Evolutionary conservation across 2,113 vertebrate genomes (phyloP).

Genomic region (Podarcis raffonei): DNA sequence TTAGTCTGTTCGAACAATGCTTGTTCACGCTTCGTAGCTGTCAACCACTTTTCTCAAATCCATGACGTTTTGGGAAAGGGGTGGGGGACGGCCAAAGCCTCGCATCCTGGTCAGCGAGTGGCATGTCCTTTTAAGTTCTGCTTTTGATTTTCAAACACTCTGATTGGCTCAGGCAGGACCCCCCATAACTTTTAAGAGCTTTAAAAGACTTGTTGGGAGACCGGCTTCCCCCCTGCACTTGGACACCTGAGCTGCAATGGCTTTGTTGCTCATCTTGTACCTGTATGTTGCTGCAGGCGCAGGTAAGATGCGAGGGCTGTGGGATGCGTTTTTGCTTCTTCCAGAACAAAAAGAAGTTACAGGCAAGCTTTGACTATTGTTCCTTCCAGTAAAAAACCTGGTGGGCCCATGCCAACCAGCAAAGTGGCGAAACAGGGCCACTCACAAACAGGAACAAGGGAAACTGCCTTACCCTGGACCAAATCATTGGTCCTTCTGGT

Average conservation of each 20-base stretch:
- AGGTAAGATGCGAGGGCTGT: not conserved
- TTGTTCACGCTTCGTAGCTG: not conserved
- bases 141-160: not conserved
- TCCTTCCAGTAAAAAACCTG: not conserved
- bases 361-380: not conserved
- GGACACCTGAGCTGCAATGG: not conserved
- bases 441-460: not conserved
- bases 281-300: not conserved
- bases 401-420: not conserved
- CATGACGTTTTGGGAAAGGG: not conserved
- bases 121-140: not conserved
- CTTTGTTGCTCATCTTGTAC: not conserved
- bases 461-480: no score
- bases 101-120: not conserved
- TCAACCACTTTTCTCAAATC: not conserved
- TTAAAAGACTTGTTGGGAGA: not conserved
- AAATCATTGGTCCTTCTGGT: no score
- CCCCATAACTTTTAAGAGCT: accelerated
- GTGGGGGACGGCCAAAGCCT: not conserved
- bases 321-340: not conserved
- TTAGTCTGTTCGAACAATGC: no score
- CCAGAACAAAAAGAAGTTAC: not conserved
- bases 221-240: not conserved
- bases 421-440: no score
- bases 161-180: not conserved